A percentile compares a stretch with the other conserved stretches of the same genome.
phyloP scores from a whole-genome alignment of 2,888 invertebrate species.

The Trachelus troglodyta region DNA sequence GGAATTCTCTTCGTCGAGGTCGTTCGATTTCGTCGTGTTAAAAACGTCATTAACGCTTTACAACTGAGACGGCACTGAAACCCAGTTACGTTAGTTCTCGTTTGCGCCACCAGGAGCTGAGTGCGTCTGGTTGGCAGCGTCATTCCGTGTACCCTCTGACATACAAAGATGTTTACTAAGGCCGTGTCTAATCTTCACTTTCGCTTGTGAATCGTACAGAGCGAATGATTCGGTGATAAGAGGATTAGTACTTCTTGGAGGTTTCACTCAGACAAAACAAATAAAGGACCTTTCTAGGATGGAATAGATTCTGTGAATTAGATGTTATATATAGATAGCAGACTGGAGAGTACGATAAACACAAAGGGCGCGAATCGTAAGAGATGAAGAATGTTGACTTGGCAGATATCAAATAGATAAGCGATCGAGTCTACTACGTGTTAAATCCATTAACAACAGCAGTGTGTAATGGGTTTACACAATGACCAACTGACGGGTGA shows the following conservation, averaged over 20 bases:
- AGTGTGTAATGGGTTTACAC: constrained; percentile 6
- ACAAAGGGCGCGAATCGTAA: not conserved
- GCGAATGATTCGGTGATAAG: not conserved
- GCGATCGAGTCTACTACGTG: not conserved
- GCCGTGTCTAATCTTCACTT: not conserved
- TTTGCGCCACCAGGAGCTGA: not conserved
- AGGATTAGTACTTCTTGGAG: no score
- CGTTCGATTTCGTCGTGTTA: not conserved
- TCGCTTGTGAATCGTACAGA: not conserved
- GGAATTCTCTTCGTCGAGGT: not conserved
- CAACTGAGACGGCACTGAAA: not conserved
- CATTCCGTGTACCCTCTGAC: not conserved
- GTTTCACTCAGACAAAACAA: no score
- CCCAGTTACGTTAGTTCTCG: not conserved
- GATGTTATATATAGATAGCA: not conserved
- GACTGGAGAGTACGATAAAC: not conserved
- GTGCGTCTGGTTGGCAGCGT: not conserved
- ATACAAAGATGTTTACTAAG: not conserved
- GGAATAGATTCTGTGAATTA: no score
- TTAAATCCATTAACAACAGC: constrained; percentile 5
- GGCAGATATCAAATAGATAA: not conserved
- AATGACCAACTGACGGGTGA: not conserved
- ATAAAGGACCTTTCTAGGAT: no score
- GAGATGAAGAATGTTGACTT: not conserved
- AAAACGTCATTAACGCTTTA: not conserved